These are phyloP conservation scores for Drosophila melanosoma DNA, from an alignment of 2,888 invertebrate genomes.

Conservation along the genomic window DNA sequence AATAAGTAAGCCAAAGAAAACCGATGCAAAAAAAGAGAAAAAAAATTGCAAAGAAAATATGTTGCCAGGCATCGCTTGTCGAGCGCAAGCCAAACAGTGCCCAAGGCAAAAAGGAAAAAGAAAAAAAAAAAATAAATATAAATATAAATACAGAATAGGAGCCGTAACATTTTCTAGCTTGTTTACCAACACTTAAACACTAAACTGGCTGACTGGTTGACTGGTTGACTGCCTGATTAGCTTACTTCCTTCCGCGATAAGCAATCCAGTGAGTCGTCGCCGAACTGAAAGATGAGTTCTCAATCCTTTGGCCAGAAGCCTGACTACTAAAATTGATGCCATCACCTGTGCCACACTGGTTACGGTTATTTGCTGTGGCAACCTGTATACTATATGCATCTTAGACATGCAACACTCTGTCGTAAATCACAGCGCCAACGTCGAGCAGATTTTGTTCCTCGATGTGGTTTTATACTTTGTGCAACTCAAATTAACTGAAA, in stretches of 20 bases:
- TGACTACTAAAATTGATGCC: slow-evolving; percentile 28
- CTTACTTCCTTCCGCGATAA: slow-evolving; percentile 47
- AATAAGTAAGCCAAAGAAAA: slow-evolving; percentile 70
- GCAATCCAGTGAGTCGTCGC: slow-evolving; percentile 37
- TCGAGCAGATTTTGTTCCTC: neutral
- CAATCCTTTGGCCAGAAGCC: slow-evolving; percentile 32
- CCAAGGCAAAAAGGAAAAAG: slow-evolving; percentile 40
- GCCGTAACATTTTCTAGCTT: slow-evolving; percentile 56
- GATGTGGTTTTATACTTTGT: neutral
- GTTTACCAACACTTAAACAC: slow-evolving; percentile 77
- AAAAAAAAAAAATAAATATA: neutral
- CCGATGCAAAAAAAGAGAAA: slow-evolving; percentile 11
- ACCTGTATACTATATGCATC: slow-evolving; percentile 12
- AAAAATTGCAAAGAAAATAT: slow-evolving; percentile 72
- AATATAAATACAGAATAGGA: neutral
- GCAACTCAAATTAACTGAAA: neutral
- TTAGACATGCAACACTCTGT: neutral
- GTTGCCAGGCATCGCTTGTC: slow-evolving; percentile 52
- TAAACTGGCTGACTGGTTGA: slow-evolving; percentile 28
- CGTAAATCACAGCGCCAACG: neutral
- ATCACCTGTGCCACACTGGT: slow-evolving; percentile 33
- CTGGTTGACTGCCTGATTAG: slow-evolving; percentile 9
- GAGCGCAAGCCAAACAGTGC: slow-evolving; percentile 74
- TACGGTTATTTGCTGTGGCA: slow-evolving; percentile 13
- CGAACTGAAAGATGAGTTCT: slow-evolving; percentile 16